Conservation (phyloP, 2,888 invertebrate species). For the Aleiodes leptofemur region DNA sequence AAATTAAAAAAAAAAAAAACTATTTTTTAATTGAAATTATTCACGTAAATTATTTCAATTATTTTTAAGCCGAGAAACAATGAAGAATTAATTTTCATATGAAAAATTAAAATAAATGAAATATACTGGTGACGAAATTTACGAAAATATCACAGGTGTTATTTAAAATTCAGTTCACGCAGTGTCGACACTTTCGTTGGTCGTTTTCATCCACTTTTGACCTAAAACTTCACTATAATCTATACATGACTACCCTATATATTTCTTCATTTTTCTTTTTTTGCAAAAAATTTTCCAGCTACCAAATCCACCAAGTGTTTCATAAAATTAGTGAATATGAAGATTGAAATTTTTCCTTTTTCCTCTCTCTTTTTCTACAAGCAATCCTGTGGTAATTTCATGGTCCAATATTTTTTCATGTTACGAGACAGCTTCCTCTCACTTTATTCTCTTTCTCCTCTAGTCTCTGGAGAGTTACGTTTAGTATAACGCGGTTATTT, state of each 20-base stretch:
- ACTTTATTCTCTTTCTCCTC: too few relatives aligned
- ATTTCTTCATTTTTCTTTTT: background rate
- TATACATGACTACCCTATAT: background rate
- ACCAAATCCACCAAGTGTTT: too few relatives aligned
- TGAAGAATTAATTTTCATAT: too few relatives aligned
- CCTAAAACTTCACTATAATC: background rate
- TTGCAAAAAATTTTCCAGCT: background rate
- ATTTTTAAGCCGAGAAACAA: too few relatives aligned
- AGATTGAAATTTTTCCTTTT: slow-evolving; percentile 16
- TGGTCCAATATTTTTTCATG: background rate
- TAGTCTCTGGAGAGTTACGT: background rate
- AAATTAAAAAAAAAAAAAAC: too few relatives aligned
- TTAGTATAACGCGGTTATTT: background rate
- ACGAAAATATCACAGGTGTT: too few relatives aligned
- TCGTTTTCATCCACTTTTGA: background rate
- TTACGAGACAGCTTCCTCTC: background rate
- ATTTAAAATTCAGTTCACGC: slow-evolving; percentile 8
- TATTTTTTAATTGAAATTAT: too few relatives aligned
- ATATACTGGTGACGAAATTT: too few relatives aligned
- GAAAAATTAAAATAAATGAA: too few relatives aligned
- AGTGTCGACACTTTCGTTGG: slow-evolving; percentile 19
- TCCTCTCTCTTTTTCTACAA: background rate
- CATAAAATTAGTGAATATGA: background rate
- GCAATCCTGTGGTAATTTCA: background rate
- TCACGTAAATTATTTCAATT: too few relatives aligned